Percentiles rank a stretch among this genome's conserved stretches.
phyloP scores from a whole-genome alignment of 2,797 vertebrate genomes.

The Peromyscus aztecus region DNA sequence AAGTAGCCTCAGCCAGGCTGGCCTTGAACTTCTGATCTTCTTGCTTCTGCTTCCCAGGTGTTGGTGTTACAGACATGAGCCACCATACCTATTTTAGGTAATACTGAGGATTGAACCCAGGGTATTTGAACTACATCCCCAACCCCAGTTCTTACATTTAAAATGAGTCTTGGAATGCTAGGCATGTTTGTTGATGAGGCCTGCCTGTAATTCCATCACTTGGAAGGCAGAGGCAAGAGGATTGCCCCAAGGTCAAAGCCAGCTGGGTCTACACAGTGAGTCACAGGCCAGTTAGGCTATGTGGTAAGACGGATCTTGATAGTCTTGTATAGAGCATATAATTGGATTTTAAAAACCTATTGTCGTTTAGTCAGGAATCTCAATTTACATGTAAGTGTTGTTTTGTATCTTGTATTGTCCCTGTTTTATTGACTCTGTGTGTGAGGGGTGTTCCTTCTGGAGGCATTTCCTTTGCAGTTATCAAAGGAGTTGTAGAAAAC shows the following conservation, averaged over 20 bases:
- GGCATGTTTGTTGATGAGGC: neutral
- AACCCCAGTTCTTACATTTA: neutral
- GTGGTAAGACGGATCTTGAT: neutral
- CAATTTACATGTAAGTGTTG: neutral
- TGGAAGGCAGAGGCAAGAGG: neutral
- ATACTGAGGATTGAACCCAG: neutral
- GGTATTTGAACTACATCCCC: neutral
- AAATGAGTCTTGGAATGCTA: neutral
- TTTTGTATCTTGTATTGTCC: neutral
- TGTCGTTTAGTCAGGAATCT: neutral
- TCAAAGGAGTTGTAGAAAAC: neutral
- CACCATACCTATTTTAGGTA: neutral
- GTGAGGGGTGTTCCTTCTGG: neutral
- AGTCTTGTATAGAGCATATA: neutral
- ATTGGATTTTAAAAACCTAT: neutral
- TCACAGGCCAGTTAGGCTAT: neutral
- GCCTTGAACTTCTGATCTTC: neutral
- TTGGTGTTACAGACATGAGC: neutral
- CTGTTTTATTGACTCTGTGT: neutral
- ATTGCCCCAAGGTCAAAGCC: neutral
- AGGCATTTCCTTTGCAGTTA: neutral
- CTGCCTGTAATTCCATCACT: neutral
- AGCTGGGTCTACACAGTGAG: neutral
- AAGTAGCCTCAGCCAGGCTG: neutral
- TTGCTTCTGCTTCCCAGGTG: neutral